Evolutionary conservation across 2,113 vertebrate species (phyloP).

Genomic region (Cinclus cinclus): DNA sequence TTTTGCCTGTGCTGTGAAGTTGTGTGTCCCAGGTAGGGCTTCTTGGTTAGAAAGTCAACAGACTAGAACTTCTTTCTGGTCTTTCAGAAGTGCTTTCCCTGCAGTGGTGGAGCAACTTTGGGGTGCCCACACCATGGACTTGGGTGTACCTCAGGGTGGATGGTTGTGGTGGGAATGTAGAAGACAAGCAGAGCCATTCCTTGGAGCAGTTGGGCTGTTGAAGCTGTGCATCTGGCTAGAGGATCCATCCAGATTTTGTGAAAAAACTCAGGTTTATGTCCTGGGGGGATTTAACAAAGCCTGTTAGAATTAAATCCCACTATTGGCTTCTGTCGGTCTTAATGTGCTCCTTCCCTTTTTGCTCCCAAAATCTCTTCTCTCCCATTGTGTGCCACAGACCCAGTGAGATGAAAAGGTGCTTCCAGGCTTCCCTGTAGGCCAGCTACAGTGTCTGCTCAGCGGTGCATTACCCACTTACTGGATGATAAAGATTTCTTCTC

Average conservation of each 20-base stretch:
- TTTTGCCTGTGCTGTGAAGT: neutral
- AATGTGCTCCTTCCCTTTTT: constrained; percentile 58
- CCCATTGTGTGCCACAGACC: constrained; percentile 27
- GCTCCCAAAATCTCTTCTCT: constrained; percentile 6
- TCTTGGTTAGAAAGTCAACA: neutral
- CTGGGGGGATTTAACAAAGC: neutral
- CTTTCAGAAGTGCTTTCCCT: neutral
- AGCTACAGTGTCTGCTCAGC: constrained; percentile 47
- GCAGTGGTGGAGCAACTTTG: neutral
- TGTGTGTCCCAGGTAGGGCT: rapidly evolving
- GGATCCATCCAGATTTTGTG: neutral
- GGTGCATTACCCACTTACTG: constrained; percentile 11
- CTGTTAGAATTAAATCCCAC: constrained; percentile 12
- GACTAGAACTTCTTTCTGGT: neutral
- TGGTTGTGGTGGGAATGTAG: neutral
- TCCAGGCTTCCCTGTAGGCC: constrained; percentile 41
- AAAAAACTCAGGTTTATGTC: neutral
- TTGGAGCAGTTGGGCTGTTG: rapidly evolving
- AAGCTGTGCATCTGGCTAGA: neutral
- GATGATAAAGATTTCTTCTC: constrained; percentile 48
- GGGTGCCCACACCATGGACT: rapidly evolving
- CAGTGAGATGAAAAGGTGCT: constrained; percentile 59
- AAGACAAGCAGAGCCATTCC: neutral
- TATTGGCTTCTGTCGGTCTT: neutral
- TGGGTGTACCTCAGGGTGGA: rapidly evolving